Evolutionary conservation across 2,113 vertebrate genomes (phyloP).

Genomic region (Jacana jacana): DNA sequence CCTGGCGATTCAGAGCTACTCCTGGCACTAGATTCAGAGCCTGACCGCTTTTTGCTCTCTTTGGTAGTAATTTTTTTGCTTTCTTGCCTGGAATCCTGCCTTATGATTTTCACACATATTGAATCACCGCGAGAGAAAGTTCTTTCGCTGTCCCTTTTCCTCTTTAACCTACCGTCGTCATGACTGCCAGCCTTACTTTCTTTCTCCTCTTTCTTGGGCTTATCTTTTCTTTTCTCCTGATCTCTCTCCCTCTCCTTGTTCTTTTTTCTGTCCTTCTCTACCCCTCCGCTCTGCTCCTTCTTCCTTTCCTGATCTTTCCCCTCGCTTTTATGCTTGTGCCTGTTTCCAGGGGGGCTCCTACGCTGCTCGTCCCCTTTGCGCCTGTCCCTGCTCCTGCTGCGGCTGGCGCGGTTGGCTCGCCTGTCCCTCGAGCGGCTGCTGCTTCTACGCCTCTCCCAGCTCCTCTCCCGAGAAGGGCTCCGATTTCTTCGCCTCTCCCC

Average conservation of each 20-base stretch:
- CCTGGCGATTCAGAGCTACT: conserved; percentile 92
- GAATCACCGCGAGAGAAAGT: conserved; percentile 82
- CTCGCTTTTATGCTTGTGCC: conserved; percentile 79
- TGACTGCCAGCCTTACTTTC: conserved; percentile 78
- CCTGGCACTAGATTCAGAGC: conserved; percentile 91
- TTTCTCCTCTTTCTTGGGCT: conserved; percentile 82
- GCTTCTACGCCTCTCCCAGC: conserved; percentile 82
- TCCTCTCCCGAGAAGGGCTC: conserved; percentile 82
- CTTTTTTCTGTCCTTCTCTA: conserved; percentile 87
- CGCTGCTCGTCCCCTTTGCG: conserved; percentile 85
- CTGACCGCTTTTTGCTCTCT: conserved; percentile 88
- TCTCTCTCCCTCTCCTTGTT: conserved; percentile 81
- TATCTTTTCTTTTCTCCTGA: conserved; percentile 86
- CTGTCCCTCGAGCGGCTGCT: conserved; percentile 87
- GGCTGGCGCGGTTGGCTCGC: conserved; percentile 83
- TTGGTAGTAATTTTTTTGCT: conserved; percentile 89
- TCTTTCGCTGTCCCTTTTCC: conserved; percentile 87
- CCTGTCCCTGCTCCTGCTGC: conserved; percentile 90
- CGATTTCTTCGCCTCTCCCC: conserved; percentile 79
- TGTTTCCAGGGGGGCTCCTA: conserved; percentile 78
- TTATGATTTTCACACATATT: conserved; percentile 81
- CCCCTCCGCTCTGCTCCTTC: conserved; percentile 82
- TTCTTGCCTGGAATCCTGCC: conserved; percentile 86
- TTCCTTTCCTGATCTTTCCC: conserved; percentile 85
- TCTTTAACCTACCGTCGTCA: conserved; percentile 89